These are phyloP conservation scores for Microcebus lehilahytsara DNA, from an alignment of 2,113 vertebrate species.

Conservation along the genomic window DNA sequence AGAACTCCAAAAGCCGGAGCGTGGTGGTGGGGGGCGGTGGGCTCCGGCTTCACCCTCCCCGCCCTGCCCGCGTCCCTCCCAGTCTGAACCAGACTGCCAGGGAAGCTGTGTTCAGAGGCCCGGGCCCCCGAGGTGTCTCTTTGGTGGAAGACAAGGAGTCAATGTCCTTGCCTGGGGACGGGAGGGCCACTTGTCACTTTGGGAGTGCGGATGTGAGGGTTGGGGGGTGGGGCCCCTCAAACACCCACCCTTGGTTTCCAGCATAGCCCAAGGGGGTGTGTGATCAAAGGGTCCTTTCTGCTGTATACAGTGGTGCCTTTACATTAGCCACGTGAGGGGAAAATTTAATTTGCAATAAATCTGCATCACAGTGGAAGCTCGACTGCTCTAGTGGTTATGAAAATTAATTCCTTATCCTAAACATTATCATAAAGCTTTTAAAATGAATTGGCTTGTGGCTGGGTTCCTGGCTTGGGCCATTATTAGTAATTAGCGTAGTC, in stretches of 20 bases:
- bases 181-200: background rate
- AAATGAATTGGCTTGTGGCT: conserved; percentile 78
- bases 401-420: conserved; percentile 84
- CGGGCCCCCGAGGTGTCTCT: background rate
- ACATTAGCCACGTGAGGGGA: conserved; percentile 62
- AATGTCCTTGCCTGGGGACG: background rate
- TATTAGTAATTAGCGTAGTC: conserved; percentile 82
- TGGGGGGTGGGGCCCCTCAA: background rate
- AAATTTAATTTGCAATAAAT: conserved; percentile 80
- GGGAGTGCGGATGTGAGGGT: accelerated
- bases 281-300: background rate
- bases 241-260: background rate
- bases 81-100: background rate
- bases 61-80: background rate
- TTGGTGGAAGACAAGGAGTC: background rate
- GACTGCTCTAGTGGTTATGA: conserved; percentile 76
- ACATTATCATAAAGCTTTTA: conserved; percentile 81
- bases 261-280: accelerated
- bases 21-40: accelerated
- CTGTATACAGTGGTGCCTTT: background rate
- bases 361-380: conserved; percentile 74
- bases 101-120: accelerated
- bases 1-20: background rate
- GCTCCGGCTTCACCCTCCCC: accelerated
- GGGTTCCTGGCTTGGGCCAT: conserved; percentile 69